Percentiles rank a stretch among this genome's conserved stretches.
Evolutionary conservation across 2,888 invertebrate genomes (phyloP).

Genomic region (Xylota segnis): DNA sequence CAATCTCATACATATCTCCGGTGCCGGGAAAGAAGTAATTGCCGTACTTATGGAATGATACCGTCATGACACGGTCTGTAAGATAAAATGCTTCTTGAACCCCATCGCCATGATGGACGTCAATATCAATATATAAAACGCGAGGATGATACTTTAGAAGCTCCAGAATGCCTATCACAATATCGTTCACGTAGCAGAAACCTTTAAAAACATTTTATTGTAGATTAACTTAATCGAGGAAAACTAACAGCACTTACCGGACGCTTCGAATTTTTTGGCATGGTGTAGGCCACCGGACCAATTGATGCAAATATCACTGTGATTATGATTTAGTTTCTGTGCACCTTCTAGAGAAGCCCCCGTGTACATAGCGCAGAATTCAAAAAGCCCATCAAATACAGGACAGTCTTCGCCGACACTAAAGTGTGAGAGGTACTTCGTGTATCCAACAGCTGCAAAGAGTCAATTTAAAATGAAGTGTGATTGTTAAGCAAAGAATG

Average conservation of each 20-base stretch:
- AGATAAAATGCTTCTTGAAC: conserved; percentile 99
- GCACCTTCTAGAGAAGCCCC: conserved; percentile 99
- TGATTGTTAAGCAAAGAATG: no score
- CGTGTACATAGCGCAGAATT: conserved; percentile 99
- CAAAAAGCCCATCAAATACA: conserved; percentile 97
- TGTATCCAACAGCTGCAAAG: conserved; percentile 87
- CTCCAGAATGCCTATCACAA: conserved; percentile 98
- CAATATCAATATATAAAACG: conserved; percentile 99
- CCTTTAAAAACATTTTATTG: conserved; percentile 85
- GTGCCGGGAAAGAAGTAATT: conserved; percentile 99
- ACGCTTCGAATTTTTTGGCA: conserved; percentile 99
- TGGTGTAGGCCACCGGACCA: conserved; percentile 99
- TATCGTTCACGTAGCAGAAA: conserved; percentile 99
- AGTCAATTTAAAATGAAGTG: not conserved
- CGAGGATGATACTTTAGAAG: conserved; percentile 96
- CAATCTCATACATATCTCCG: conserved; percentile 99
- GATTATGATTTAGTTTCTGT: conserved; percentile 96
- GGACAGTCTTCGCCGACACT: conserved; percentile 99
- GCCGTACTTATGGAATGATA: conserved; percentile 99
- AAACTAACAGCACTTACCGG: conserved; percentile 85
- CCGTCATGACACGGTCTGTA: conserved; percentile 99
- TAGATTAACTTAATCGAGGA: not conserved
- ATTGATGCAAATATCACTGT: conserved; percentile 98
- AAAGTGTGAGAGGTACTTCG: conserved; percentile 96
- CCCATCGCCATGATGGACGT: conserved; percentile 97